Base-by-base conservation (phyloP, 2,113 vertebrate genomes). In the Illadopsis cleaveri region DNA sequence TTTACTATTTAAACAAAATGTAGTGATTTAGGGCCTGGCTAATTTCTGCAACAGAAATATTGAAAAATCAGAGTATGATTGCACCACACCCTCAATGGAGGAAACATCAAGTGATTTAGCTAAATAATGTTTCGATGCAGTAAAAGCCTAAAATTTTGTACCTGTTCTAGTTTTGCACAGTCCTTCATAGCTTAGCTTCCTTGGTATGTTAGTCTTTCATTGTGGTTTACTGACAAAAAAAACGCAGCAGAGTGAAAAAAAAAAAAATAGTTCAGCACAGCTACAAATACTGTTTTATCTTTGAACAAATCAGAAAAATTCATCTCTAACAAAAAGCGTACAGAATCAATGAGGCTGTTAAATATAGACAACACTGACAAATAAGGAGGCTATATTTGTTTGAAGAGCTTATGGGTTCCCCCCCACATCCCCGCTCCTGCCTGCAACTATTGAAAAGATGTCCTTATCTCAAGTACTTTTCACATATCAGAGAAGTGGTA, bases 401-500 rank as follows among this genome's bases (percentile, higher is more conserved):
- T 98, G 96, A 97, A 98, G 96, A 97, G 97, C 91, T 97, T 98
- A 96, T 90, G 93, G 94, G 72, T 92, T 10, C 40, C 28, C 50
- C 45, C 7, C 15, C 53, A 53, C 45, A 66, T 33, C 28, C 30
- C 27, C 7, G 1, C 80, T 64, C 23, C 60, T 73, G 45, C 90
- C 70, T 89, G 94, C 94, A 94, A 96, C 98, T 96, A 96, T 91
- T 98, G 98, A 98, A 99, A 98, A 51, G 88, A 97, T 97, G 97
- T 98, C 93, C 98, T 98, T 97, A 98, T 98, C 97, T 99, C 97
- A 98, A 99, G 98, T 98, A 98, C 97, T 97, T 98, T 98, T 97
- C 97, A 98, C 94, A 94, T 96, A 97, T 98, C 93, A 92, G 93
- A 98, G 97, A 97, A 98, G 98, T 96, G 97, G 97, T 93, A 97